Percentiles rank a stretch among this genome's conserved stretches.
Conservation (phyloP, 2,888 invertebrate genomes). For the Deilephila elpenor region DNA sequence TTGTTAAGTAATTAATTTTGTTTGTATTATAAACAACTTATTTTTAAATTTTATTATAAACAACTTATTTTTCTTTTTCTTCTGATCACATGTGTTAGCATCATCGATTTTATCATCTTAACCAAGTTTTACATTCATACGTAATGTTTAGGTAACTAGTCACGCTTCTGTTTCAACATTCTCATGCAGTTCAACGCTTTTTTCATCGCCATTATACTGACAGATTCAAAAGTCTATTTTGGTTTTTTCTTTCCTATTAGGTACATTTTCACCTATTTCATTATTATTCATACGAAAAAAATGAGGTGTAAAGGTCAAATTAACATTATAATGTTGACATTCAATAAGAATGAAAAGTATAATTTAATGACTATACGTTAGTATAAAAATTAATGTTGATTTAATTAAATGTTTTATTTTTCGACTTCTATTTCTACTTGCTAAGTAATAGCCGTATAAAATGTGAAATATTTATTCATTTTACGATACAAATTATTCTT, state of each 20-base stretch:
- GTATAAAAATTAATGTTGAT: no score
- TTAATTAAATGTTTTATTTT: no score
- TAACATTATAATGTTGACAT: neutral
- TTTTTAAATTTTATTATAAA: no score
- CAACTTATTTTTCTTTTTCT: no score
- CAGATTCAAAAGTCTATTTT: neutral
- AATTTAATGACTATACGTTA: no score
- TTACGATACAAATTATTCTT: no score
- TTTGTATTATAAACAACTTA: neutral
- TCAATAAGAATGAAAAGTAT: neutral
- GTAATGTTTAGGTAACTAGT: neutral
- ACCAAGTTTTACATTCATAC: neutral
- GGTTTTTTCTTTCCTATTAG: neutral
- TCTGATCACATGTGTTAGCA: neutral
- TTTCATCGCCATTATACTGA: neutral
- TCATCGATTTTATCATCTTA: neutral
- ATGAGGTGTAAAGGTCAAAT: neutral
- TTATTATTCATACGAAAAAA: neutral
- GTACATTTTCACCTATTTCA: neutral
- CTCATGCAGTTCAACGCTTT: conserved; percentile 14
- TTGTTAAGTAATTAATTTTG: no score
- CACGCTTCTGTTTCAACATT: neutral
- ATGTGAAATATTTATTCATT: no score
- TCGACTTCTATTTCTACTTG: no score
- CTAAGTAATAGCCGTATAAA: no score